Conservation (phyloP, 2,113 vertebrate species). For the Haliaeetus leucogaster region DNA sequence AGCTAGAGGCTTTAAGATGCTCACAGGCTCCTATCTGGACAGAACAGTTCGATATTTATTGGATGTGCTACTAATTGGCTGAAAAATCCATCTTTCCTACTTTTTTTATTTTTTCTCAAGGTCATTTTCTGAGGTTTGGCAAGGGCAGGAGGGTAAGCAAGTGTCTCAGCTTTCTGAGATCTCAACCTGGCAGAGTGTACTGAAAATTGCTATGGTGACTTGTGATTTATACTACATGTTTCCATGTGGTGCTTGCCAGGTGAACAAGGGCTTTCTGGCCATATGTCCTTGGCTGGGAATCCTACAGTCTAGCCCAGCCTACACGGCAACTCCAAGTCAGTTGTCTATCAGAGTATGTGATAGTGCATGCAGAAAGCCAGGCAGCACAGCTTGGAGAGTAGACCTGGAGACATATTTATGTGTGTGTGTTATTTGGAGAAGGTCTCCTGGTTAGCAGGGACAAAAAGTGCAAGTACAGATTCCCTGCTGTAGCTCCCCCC, state of each 20-base stretch:
- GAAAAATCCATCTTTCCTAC: conserved; percentile 40
- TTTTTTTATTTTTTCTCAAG: background rate
- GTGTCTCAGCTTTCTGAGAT: background rate
- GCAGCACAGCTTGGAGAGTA: background rate
- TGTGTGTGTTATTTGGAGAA: background rate
- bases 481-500: background rate
- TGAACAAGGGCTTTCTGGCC: background rate
- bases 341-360: background rate
- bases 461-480: background rate
- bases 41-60: conserved; percentile 49
- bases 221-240: rapidly evolving
- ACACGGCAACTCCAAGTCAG: background rate
- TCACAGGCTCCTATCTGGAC: background rate
- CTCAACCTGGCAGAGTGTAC: background rate
- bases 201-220: background rate
- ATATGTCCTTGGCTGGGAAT: background rate
- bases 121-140: background rate
- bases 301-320: background rate
- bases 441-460: background rate
- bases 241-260: background rate
- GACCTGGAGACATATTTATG: background rate
- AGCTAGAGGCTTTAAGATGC: background rate
- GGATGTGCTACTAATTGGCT: conserved; percentile 56
- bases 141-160: conserved; percentile 1
- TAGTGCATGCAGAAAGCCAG: background rate